Conservation (phyloP, 2,113 vertebrate species). For the Centropristis striata region DNA sequence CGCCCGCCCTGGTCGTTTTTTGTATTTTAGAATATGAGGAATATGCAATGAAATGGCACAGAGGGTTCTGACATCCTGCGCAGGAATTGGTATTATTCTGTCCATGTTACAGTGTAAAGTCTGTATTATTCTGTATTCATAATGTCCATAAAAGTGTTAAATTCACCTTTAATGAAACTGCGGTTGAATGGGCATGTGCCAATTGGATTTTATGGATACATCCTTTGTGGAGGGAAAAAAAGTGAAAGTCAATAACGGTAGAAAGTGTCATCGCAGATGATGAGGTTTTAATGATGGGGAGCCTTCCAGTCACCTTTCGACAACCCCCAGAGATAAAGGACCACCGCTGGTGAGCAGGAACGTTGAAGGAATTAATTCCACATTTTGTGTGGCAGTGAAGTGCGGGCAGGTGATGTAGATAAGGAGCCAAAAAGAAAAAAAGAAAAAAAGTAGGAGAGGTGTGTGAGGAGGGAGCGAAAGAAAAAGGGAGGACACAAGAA, state of each 20-base stretch:
- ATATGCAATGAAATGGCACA: slow-evolving; percentile 18
- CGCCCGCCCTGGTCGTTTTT: background rate
- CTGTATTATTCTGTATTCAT: slow-evolving; percentile 44
- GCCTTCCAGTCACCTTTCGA: slow-evolving; percentile 72
- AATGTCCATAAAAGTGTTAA: slow-evolving; percentile 46
- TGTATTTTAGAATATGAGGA: slow-evolving; percentile 17
- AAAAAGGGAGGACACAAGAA: slow-evolving; percentile 26
- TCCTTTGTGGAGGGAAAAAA: slow-evolving; percentile 39
- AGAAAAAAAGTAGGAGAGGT: slow-evolving; percentile 13
- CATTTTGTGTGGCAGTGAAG: slow-evolving; percentile 33
- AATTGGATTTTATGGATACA: slow-evolving; percentile 60
- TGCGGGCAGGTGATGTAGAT: slow-evolving; percentile 38
- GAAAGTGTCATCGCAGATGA: slow-evolving; percentile 75
- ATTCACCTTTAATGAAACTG: slow-evolving; percentile 59
- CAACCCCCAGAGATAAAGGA: slow-evolving; percentile 73
- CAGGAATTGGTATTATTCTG: slow-evolving; percentile 31
- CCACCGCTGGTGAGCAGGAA: slow-evolving; percentile 54
- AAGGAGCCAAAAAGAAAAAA: slow-evolving; percentile 38
- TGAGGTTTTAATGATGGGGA: slow-evolving; percentile 80
- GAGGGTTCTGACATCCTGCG: slow-evolving; percentile 9
- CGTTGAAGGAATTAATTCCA: slow-evolving; percentile 68
- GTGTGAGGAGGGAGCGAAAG: slow-evolving; percentile 7
- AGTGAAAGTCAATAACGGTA: slow-evolving; percentile 69
- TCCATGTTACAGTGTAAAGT: slow-evolving; percentile 13
- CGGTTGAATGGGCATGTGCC: slow-evolving; percentile 57